Percentiles rank a stretch among this genome's conserved stretches.
Conservation (phyloP, 2,888 invertebrate species). For the Teinopalpus imperialis region DNA sequence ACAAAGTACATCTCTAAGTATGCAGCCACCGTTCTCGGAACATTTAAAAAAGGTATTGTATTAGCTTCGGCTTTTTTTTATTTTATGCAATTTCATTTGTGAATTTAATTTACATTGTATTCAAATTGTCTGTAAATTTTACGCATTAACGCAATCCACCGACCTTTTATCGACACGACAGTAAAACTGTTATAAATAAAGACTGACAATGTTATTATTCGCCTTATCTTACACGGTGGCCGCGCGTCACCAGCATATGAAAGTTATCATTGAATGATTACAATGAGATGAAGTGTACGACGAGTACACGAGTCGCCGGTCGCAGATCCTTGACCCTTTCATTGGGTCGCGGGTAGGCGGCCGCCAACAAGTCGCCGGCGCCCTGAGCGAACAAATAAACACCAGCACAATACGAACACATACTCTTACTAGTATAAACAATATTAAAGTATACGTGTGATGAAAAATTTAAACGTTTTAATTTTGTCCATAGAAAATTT, state of each 20-base stretch:
- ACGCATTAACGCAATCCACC: neutral
- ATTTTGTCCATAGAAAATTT: conserved; percentile 7
- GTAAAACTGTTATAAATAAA: neutral
- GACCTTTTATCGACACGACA: neutral
- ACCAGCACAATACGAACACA: no score
- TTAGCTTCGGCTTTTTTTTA: conserved; percentile 13
- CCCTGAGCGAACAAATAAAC: conserved; percentile 41
- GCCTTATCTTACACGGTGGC: neutral
- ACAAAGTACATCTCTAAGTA: conserved; percentile 17
- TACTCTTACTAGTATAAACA: no score
- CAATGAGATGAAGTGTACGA: conserved; percentile 21
- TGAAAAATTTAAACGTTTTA: neutral
- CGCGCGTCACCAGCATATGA: neutral
- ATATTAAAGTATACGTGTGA: neutral
- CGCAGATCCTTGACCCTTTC: conserved; percentile 61
- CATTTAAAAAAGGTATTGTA: conserved; percentile 16
- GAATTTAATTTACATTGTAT: conserved; percentile 14
- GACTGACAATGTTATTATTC: neutral
- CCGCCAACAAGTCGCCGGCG: conserved; percentile 50
- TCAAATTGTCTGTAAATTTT: conserved; percentile 13
- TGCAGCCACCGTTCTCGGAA: conserved; percentile 13
- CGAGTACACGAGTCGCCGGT: conserved; percentile 46
- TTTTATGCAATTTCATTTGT: conserved; percentile 13
- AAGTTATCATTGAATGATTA: conserved; percentile 17
- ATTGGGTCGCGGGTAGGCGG: conserved; percentile 35